These are phyloP conservation scores for Holothuria glaberrima DNA, from an alignment of 35 echinoderm and acorn worm species.

Conservation along the genomic window DNA sequence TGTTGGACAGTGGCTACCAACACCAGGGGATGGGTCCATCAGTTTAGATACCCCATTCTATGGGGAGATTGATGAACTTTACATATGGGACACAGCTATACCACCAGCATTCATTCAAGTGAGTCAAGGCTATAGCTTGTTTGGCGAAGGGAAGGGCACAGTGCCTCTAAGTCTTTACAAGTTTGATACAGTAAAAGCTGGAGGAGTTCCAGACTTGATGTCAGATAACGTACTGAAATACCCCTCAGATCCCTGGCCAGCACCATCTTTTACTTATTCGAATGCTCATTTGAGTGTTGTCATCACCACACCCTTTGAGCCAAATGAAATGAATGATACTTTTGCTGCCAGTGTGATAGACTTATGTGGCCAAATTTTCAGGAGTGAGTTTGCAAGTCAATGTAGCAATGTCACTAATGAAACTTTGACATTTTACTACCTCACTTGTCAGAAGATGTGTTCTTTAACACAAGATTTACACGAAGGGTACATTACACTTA, in stretches of 20 bases:
- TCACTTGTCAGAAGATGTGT: constrained; percentile 73
- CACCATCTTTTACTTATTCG: constrained; percentile 64
- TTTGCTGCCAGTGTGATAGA: constrained; percentile 11
- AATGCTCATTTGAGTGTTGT: constrained; percentile 58
- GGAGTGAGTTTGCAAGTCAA: not conserved
- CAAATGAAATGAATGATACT: constrained; percentile 45
- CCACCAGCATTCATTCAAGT: constrained; percentile 73
- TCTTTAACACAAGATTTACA: constrained; percentile 49
- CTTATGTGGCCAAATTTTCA: constrained; percentile 64
- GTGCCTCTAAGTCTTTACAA: constrained; percentile 59
- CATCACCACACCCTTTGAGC: constrained; percentile 60
- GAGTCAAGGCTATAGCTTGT: constrained; percentile 44
- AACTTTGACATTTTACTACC: constrained; percentile 72
- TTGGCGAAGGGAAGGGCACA: constrained; percentile 13
- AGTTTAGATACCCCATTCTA: constrained; percentile 60
- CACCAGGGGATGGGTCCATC: constrained; percentile 46
- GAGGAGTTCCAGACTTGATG: constrained; percentile 40
- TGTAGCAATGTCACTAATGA: constrained; percentile 56
- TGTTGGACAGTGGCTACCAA: constrained; percentile 76
- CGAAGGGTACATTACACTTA: constrained; percentile 57
- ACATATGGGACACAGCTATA: constrained; percentile 72
- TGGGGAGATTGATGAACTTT: constrained; percentile 80
- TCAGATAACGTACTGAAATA: constrained; percentile 55
- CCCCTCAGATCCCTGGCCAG: constrained; percentile 75
- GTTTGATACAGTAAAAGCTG: constrained; percentile 63